Percentiles rank a stretch among this genome's conserved stretches.
Conservation (phyloP, 2,888 invertebrate species). For the Drosophila eohydei region DNA sequence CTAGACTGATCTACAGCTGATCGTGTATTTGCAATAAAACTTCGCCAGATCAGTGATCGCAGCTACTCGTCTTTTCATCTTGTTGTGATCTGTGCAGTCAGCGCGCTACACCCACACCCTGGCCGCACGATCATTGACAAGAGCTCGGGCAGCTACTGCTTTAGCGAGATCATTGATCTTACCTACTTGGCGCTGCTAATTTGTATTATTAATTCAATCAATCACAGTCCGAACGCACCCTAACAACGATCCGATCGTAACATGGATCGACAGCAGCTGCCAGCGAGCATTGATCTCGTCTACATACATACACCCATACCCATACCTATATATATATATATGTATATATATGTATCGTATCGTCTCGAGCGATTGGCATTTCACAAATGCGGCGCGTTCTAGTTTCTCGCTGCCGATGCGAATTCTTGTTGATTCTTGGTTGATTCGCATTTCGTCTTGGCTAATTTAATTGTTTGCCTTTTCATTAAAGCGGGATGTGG, state of each 20-base stretch:
- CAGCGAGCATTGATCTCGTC: slow-evolving; percentile 72
- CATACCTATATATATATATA: slow-evolving; percentile 1
- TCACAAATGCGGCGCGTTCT: slow-evolving; percentile 78
- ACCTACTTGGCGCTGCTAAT: slow-evolving; percentile 77
- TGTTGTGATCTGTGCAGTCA: slow-evolving; percentile 45
- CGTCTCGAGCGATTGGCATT: slow-evolving; percentile 56
- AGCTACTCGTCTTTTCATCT: slow-evolving; percentile 15
- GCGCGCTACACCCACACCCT: slow-evolving; percentile 37
- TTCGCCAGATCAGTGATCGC: slow-evolving; percentile 8
- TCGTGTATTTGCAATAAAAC: not conserved
- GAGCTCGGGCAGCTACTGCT: slow-evolving; percentile 30
- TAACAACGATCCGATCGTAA: slow-evolving; percentile 71
- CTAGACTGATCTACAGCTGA: not conserved
- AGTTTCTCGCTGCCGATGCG: slow-evolving; percentile 56
- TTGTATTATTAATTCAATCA: slow-evolving; percentile 81
- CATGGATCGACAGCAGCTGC: slow-evolving; percentile 65
- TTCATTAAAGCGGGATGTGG: slow-evolving; percentile 74
- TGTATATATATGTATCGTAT: slow-evolving; percentile 7
- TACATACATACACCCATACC: slow-evolving; percentile 1
- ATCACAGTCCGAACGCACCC: slow-evolving; percentile 65
- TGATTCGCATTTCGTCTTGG: slow-evolving; percentile 72
- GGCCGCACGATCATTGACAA: not conserved
- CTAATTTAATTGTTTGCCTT: slow-evolving; percentile 80
- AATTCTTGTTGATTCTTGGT: slow-evolving; percentile 43
- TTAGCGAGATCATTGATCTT: slow-evolving; percentile 73